Evolutionary conservation across 2,113 vertebrate species (phyloP), one percentile per base, ranked within the genome.

Genomic region (Romanogobio albipinnatus): DNA sequence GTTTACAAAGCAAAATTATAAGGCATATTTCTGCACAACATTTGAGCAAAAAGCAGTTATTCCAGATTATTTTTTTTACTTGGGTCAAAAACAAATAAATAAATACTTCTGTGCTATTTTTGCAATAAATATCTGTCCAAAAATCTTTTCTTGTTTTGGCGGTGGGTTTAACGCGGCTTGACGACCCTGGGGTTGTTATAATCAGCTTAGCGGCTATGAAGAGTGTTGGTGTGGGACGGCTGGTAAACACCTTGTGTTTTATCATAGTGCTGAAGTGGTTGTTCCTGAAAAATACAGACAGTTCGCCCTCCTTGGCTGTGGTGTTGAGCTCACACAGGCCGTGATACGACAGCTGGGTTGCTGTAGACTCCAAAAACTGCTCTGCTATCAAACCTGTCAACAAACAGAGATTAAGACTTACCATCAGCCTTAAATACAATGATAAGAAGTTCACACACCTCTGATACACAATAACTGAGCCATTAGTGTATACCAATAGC

Each of bases 181-280:
- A 4, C 24, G 8, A 10, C 3, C 0, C 24, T 49, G 24, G 74
- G 26, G n/a, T 76, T 36, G 29, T 15, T 61, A 78, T 78, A 61
- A 78, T 78, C 76, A 78, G 53, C 19, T 77, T 36, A 56, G 45
- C 47, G 3, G 17, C 39, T 53, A 29, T 77, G 15, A 9, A 58
- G 6, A 24, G 39, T 45, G 19, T 4, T 73, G 33, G 61, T 24
- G 71, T 15, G 74, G 47, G 59, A 36, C 51, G 17, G 47, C 59
- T 51, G 24, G 3, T 53, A 33, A 11, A 74, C 66, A 97, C 97
- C 96, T 97, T 91, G 94, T 98, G 96, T 91, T 99, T 99, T 84
- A 93, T 96, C 93, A 99, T 95, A 59, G 97, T 97, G 91, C 97
- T 97, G 89, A 99, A 99, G 94, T 97, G 97, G 92, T 99, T 98